A percentile compares a stretch with the other conserved stretches of the same genome.
phyloP scores from a whole-genome alignment of 2,113 vertebrate species.

The Mixornis gularis region DNA sequence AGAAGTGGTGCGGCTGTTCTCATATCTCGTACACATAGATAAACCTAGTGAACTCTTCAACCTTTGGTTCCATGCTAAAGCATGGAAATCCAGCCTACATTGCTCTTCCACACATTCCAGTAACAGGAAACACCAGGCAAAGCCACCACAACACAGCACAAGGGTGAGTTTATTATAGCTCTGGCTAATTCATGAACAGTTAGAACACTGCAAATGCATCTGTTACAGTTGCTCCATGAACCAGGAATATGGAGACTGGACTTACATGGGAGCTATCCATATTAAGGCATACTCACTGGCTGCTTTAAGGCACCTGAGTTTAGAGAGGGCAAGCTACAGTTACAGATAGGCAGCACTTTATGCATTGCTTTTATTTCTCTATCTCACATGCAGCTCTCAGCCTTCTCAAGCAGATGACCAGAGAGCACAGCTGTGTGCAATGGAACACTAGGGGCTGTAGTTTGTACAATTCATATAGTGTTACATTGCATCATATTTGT shows the following conservation, averaged over 20 bases:
- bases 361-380: background rate
- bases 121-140: background rate
- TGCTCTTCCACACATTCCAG: background rate
- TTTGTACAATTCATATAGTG: background rate
- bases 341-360: background rate
- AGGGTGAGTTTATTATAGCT: background rate
- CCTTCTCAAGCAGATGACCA: background rate
- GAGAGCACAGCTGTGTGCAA: background rate
- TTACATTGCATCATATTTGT: background rate
- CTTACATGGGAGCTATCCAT: background rate
- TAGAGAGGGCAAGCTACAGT: background rate
- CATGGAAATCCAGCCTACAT: background rate
- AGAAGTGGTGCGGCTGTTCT: background rate
- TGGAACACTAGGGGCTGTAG: background rate
- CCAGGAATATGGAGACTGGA: background rate
- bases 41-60: background rate
- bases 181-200: background rate
- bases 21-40: fast-evolving
- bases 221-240: background rate
- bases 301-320: background rate
- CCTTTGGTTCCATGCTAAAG: background rate
- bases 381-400: background rate
- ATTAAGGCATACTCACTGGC: background rate
- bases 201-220: background rate
- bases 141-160: background rate